A percentile compares a stretch with the other conserved stretches of the same genome.
phyloP scores from a whole-genome alignment of 2,113 vertebrate genomes.

The Calypte anna region DNA sequence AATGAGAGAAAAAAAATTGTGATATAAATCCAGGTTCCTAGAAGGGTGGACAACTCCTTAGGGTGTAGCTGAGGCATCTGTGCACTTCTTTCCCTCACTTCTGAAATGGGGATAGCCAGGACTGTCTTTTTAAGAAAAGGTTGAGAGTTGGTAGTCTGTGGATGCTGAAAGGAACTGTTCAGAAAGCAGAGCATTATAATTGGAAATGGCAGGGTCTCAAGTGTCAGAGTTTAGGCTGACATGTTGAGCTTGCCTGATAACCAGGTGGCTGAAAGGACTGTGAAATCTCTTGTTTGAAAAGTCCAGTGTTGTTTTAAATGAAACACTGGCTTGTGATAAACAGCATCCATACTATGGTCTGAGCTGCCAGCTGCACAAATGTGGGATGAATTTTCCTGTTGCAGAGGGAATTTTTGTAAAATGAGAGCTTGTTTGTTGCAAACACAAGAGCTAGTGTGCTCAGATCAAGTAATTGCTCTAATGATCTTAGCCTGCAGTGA shows the following conservation, averaged over 20 bases:
- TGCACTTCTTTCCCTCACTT: background rate
- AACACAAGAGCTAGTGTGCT: background rate
- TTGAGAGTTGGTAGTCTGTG: background rate
- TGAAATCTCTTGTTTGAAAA: background rate
- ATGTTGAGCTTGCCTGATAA: background rate
- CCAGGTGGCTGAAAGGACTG: conserved; percentile 1
- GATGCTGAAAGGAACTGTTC: background rate
- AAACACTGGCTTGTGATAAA: background rate
- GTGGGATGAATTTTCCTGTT: background rate
- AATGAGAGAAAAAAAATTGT: background rate
- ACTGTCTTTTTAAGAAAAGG: background rate
- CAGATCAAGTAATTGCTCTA: conserved; percentile 41
- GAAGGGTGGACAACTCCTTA: background rate
- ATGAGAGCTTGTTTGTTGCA: background rate
- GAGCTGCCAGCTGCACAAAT: conserved; percentile 10
- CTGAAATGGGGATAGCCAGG: background rate
- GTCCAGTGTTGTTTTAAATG: background rate
- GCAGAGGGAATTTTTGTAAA: background rate
- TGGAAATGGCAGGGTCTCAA: conserved; percentile 19
- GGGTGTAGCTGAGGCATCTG: background rate
- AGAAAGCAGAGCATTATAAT: conserved; percentile 23
- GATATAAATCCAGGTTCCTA: background rate
- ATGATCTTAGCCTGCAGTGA: conserved; percentile 25
- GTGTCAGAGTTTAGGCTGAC: background rate
- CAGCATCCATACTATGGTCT: background rate